Evolutionary conservation across 2,888 invertebrate genomes (phyloP).

Genomic region (Arge pagana): DNA sequence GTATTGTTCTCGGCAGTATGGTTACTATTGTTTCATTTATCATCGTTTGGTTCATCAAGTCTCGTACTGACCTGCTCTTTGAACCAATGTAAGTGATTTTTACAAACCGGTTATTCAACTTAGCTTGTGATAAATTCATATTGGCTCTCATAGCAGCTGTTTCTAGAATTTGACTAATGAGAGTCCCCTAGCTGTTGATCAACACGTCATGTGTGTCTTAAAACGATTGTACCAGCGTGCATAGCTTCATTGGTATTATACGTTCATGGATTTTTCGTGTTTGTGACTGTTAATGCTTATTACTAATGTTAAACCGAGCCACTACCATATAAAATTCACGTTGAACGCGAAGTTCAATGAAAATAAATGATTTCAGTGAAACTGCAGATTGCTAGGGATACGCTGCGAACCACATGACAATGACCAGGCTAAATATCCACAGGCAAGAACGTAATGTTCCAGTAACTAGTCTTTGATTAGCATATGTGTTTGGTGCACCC

Average conservation of each 20-base stretch:
- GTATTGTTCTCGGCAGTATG: constrained; percentile 61
- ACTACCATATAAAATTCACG: too few relatives aligned
- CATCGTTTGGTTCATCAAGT: constrained; percentile 62
- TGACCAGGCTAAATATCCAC: constrained; percentile 43
- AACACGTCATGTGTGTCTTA: too few relatives aligned
- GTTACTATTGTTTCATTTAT: constrained; percentile 61
- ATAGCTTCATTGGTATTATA: not conserved
- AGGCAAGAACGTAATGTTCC: constrained; percentile 41
- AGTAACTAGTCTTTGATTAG: constrained; percentile 47
- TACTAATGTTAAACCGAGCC: too few relatives aligned
- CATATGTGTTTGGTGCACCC: constrained; percentile 50
- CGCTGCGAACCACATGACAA: constrained; percentile 52
- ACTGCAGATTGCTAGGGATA: constrained; percentile 49
- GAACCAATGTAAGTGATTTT: constrained; percentile 41
- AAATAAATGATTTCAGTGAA: constrained; percentile 34
- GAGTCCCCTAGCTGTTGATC: too few relatives aligned
- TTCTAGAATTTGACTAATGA: too few relatives aligned
- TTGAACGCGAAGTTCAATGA: too few relatives aligned
- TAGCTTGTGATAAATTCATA: too few relatives aligned
- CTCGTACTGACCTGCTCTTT: constrained; percentile 60
- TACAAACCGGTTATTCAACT: not conserved
- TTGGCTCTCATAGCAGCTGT: too few relatives aligned
- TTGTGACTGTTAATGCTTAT: too few relatives aligned
- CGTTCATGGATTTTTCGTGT: constrained; percentile 9
- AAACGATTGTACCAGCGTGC: too few relatives aligned